phyloP scores from a whole-genome alignment of 2,797 vertebrate species.

The Zenarchopterus dispar region DNA sequence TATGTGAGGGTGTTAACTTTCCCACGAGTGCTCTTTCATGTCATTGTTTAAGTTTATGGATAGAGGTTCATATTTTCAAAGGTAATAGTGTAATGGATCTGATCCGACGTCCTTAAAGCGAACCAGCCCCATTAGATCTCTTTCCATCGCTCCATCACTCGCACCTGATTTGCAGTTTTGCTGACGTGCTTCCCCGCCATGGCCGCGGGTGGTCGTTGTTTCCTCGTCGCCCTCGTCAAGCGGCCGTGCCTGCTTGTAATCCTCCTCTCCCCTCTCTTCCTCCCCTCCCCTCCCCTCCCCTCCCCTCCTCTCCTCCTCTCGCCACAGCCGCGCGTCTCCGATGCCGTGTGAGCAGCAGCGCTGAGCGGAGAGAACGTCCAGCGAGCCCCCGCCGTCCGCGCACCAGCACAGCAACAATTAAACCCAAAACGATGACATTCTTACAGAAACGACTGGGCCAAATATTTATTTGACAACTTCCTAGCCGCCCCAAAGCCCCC shows the following conservation, averaged over 20 bases:
- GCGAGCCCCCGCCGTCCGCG: conserved; percentile 35
- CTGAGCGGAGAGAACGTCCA: conserved; percentile 35
- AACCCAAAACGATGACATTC: conserved; percentile 81
- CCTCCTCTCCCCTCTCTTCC: neutral
- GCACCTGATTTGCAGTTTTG: too few species aligned
- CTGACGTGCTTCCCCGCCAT: neutral
- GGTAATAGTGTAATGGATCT: too few species aligned
- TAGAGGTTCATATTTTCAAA: too few species aligned
- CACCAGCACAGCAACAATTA: conserved; percentile 52
- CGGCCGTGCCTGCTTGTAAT: neutral
- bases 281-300: neutral
- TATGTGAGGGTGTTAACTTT: too few species aligned
- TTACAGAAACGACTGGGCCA: conserved; percentile 63
- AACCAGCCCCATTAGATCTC: too few species aligned
- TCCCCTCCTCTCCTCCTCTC: conserved; percentile 10
- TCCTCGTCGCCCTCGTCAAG: neutral
- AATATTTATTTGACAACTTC: conserved; percentile 78
- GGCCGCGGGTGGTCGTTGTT: conserved; percentile 66
- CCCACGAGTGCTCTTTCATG: too few species aligned
- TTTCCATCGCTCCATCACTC: too few species aligned
- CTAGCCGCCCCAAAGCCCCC: conserved; percentile 48
- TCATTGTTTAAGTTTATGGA: too few species aligned
- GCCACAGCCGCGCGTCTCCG: conserved; percentile 53
- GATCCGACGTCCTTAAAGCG: too few species aligned
- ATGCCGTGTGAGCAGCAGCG: conserved; percentile 68